Conservation (phyloP, 2,113 vertebrate species). For the Podocnemis expansa region DNA sequence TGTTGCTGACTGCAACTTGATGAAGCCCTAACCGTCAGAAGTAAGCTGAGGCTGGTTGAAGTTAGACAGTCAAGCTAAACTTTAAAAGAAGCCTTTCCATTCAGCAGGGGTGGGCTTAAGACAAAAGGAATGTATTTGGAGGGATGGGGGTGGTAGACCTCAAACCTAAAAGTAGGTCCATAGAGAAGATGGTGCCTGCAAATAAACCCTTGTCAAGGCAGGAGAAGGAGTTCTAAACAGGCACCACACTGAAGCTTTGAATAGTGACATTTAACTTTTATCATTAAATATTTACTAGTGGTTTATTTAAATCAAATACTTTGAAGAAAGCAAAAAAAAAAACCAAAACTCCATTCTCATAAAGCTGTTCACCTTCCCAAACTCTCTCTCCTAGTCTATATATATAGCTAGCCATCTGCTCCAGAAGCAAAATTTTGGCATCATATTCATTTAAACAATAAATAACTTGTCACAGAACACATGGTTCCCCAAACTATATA, state of each 20-base stretch:
- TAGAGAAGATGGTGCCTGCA: not conserved
- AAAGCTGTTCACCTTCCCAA: not conserved
- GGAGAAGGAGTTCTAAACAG: constrained; percentile 23
- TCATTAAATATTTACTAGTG: not conserved
- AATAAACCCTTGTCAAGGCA: constrained; percentile 36
- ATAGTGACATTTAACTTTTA: constrained; percentile 11
- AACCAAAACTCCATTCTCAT: not conserved
- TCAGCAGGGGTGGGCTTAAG: constrained; percentile 8
- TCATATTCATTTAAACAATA: not conserved
- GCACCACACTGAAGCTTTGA: constrained; percentile 4
- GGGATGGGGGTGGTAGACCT: not conserved
- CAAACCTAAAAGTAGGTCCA: not conserved
- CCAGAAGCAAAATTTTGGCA: not conserved
- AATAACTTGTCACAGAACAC: not conserved
- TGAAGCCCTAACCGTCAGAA: constrained; percentile 17
- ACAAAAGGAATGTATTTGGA: constrained; percentile 18
- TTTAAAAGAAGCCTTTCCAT: constrained; percentile 23
- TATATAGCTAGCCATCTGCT: not conserved
- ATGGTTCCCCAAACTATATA: not conserved
- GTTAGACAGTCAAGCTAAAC: not conserved
- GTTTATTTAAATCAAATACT: constrained; percentile 8
- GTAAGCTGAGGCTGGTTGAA: constrained; percentile 10
- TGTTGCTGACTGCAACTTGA: not conserved
- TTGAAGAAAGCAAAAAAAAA: not conserved
- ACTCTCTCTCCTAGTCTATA: not conserved